Evolutionary conservation across 2,888 invertebrate species (phyloP).

Genomic region (Hirtodrosophila duncani): DNA sequence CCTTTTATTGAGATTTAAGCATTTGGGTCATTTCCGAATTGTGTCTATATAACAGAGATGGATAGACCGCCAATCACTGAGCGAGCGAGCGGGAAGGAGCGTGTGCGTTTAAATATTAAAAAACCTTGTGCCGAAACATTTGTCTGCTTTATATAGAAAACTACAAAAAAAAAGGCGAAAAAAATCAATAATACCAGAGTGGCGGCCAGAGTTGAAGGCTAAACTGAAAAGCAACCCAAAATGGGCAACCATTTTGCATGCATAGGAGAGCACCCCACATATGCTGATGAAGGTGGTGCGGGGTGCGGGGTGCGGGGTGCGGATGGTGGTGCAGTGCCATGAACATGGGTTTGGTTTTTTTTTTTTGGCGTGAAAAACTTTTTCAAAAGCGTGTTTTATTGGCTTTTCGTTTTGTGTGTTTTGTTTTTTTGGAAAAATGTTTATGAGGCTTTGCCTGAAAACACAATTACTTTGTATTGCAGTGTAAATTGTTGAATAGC

Average conservation of each 20-base stretch:
- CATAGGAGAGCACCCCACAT: constrained; percentile 24
- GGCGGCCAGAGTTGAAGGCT: constrained; percentile 55
- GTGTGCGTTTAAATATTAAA: constrained; percentile 51
- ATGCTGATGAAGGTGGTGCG: constrained; percentile 18
- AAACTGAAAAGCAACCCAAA: constrained; percentile 27
- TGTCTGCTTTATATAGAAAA: constrained; percentile 13
- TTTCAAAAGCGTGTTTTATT: constrained; percentile 27
- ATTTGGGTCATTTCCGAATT: constrained; percentile 66
- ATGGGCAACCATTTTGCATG: constrained; percentile 32
- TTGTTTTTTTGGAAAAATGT: no score
- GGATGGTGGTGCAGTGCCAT: no score
- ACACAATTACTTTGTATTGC: constrained; percentile 38
- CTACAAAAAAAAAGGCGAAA: constrained; percentile 17
- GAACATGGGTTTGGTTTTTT: no score
- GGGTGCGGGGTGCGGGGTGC: no score
- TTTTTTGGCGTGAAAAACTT: no score
- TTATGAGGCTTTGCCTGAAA: constrained; percentile 31
- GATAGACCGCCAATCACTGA: background rate
- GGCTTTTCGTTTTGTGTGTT: constrained; percentile 25
- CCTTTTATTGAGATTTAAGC: constrained; percentile 64
- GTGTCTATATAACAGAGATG: constrained; percentile 50
- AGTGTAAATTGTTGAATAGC: constrained; percentile 57
- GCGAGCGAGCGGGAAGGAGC: background rate
- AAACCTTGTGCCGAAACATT: constrained; percentile 38
- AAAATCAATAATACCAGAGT: constrained; percentile 52